Evolutionary conservation across 1,140 invertebrate species (phyloP).

Genomic region (Eueides isabella): DNA sequence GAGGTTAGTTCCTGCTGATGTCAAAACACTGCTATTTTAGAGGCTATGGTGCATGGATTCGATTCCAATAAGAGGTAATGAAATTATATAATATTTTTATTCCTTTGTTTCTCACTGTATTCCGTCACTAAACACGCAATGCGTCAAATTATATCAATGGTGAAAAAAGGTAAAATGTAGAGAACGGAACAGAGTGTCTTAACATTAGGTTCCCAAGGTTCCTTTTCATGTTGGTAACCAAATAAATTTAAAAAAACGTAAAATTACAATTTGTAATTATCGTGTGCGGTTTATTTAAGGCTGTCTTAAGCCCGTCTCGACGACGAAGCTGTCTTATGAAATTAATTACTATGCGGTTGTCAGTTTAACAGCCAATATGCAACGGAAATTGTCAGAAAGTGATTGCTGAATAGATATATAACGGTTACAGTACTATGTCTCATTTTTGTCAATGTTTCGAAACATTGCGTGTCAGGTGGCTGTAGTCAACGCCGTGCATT

Average conservation of each 20-base stretch:
- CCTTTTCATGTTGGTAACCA: not conserved
- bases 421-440: too few species aligned
- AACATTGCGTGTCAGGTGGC: too few species aligned
- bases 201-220: not conserved
- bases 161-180: too few species aligned
- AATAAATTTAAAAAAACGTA: too few species aligned
- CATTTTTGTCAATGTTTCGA: too few species aligned
- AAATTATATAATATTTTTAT: not conserved
- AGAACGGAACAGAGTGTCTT: not conserved
- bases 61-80: too few species aligned
- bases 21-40: too few species aligned
- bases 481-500: not conserved
- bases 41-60: too few species aligned
- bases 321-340: not conserved
- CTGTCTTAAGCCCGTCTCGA: not conserved
- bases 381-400: not conserved
- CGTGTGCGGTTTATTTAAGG: not conserved
- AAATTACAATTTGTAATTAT: not conserved
- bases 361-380: not conserved
- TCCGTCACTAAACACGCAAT: not conserved
- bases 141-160: not conserved
- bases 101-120: not conserved
- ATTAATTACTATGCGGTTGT: slow-evolving; percentile 9
- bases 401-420: too few species aligned
- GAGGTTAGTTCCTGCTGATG: too few species aligned